Percentiles rank a stretch among this genome's conserved stretches.
Conservation (phyloP, 2,113 vertebrate species). For the Strix aluco region DNA sequence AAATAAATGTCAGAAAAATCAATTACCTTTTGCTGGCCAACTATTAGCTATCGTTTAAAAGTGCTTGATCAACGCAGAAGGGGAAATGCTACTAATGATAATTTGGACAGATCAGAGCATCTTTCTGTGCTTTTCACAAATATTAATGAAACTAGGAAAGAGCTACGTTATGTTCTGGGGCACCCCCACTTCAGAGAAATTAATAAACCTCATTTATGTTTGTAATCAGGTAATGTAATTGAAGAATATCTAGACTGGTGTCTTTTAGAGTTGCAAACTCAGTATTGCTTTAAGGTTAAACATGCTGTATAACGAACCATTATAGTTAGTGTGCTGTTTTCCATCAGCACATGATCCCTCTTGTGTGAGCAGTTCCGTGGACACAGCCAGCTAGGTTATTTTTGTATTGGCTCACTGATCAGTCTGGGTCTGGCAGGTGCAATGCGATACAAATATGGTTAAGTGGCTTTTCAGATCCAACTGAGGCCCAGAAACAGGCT, state of each 20-base stretch:
- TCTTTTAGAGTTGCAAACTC: neutral
- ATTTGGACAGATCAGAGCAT: neutral
- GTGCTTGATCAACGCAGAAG: constrained; percentile 6
- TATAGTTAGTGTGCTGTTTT: rapidly evolving
- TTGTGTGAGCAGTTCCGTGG: neutral
- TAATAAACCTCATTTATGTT: neutral
- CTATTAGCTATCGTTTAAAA: constrained; percentile 4
- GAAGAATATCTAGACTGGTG: neutral
- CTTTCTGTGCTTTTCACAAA: neutral
- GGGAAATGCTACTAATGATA: constrained; percentile 7
- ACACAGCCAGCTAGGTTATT: neutral
- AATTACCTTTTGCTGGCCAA: constrained; percentile 51
- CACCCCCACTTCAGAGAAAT: neutral
- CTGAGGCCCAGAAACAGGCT: neutral
- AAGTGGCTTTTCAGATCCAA: constrained; percentile 13
- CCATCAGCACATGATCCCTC: neutral
- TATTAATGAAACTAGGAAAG: neutral
- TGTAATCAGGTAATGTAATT: neutral
- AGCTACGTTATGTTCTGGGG: neutral
- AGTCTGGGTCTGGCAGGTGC: constrained; percentile 23
- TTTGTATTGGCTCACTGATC: neutral
- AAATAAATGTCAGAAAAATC: constrained; percentile 64
- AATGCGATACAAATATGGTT: neutral
- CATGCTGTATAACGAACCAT: neutral
- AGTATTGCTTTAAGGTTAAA: neutral